These are phyloP conservation scores for Dicycla oo DNA, from an alignment of 2,888 invertebrate species.

Conservation along the genomic window DNA sequence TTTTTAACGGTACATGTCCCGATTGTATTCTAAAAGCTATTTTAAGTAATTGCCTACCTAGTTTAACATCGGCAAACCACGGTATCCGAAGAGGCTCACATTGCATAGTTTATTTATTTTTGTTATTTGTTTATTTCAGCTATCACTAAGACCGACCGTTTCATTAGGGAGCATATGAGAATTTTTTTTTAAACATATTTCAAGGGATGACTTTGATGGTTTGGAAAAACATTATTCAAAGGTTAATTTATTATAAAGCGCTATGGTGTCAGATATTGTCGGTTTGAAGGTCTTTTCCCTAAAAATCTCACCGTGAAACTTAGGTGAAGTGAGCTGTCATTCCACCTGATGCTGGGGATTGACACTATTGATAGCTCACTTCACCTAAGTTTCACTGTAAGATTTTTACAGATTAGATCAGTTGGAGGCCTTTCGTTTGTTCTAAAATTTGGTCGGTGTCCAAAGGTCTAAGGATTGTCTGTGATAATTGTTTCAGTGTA, in stretches of 20 bases:
- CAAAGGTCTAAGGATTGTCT: not conserved
- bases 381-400: not conserved
- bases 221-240: not conserved
- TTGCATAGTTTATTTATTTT: too few relatives aligned
- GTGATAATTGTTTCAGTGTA: not conserved
- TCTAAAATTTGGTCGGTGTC: not conserved
- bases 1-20: too few relatives aligned
- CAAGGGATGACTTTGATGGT: constrained; percentile 5
- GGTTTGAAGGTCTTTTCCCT: not conserved
- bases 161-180: constrained; percentile 21
- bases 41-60: too few relatives aligned
- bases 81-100: too few relatives aligned
- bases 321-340: not conserved
- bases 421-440: not conserved
- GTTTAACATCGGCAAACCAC: too few relatives aligned
- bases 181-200: constrained; percentile 26
- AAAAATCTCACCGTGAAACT: not conserved
- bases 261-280: not conserved
- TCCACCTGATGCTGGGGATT: not conserved
- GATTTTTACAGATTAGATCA: not conserved
- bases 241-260: not conserved
- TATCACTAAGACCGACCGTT: constrained; percentile 14
- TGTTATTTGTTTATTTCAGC: too few relatives aligned
- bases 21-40: too few relatives aligned
- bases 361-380: not conserved